Conservation (phyloP, 2,888 invertebrate species). For the Xanthorhoe spadicearia region DNA sequence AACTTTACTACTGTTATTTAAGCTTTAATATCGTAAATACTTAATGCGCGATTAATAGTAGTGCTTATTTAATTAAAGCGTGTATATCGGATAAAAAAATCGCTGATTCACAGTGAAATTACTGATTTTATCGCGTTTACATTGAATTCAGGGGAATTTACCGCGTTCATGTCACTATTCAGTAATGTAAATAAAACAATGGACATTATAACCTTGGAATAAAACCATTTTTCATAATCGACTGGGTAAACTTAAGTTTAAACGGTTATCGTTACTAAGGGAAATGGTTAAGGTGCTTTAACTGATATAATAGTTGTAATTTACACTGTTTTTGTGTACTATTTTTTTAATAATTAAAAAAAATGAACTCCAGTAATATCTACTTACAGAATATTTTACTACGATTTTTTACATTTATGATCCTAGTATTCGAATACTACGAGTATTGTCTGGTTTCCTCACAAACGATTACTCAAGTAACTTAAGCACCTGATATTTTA, state of each 20-base stretch:
- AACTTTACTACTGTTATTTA: conserved; percentile 9
- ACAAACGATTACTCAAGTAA: too few relatives aligned
- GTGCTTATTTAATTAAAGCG: conserved; percentile 44
- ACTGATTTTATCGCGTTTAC: conserved; percentile 43
- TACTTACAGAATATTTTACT: too few relatives aligned
- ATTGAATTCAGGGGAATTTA: conserved; percentile 34
- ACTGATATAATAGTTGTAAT: too few relatives aligned
- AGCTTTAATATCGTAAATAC: conserved; percentile 9
- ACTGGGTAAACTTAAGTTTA: not conserved
- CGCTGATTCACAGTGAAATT: conserved; percentile 47
- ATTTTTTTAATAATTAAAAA: too few relatives aligned
- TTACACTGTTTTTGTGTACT: too few relatives aligned
- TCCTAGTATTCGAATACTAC: too few relatives aligned
- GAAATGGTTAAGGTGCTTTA: not conserved
- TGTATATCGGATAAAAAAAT: conserved; percentile 38
- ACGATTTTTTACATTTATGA: too few relatives aligned
- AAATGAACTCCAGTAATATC: too few relatives aligned
- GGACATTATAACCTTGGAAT: not conserved
- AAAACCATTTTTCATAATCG: not conserved
- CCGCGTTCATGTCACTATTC: conserved; percentile 27
- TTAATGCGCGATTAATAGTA: conserved; percentile 41
- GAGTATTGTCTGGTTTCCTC: too few relatives aligned
- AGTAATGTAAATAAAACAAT: conserved; percentile 28
- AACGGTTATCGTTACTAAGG: not conserved
- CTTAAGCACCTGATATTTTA: not conserved